Base-by-base conservation (phyloP, 2,113 vertebrate species). In the Reinhardtius hippoglossoides region DNA sequence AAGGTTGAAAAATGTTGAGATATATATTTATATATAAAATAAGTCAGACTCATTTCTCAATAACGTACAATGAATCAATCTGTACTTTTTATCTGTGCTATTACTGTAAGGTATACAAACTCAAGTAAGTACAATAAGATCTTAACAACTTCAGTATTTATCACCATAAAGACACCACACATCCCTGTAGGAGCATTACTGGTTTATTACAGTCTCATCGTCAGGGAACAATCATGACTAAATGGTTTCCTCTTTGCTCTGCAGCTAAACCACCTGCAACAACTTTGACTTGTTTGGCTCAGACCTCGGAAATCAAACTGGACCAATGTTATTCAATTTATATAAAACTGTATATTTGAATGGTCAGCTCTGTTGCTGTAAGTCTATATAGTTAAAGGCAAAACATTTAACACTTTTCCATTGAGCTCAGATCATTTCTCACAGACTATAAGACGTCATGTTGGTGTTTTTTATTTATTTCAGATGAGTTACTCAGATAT, bases 401-500 rank as follows among this genome's bases (percentile, higher is more conserved):
- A 31, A 31, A 31, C 31, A 31, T 31, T 31, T 31, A 31, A 60
- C 4, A 68, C 76, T 9, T 71, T 66, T 35, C 50, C 64, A 74
- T 78, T 62, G 69, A 54, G 55, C 23, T 9, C 67, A 52, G 71
- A 52, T 71, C 71, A 40, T 23, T 62, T 65, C 67, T 44, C 37
- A 55, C 76, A 60, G 63, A 56, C 42, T 58, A 24, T 24, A 52
- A 81, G 63, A 68, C 48, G 67, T 82, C 71, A 75, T 31, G 48
- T 67, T 40, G 63, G 42, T 9, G 61, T 68, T 66, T 20, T 9
- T 70, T 82, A 23, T 88, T 88, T 74, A 81, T 84, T 87, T 88
- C 83, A 82, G 78, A 85, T 84, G 60, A 88, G 69, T 67, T 76
- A 73, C 68, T 81, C 50, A 72, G 84, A 85, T 83, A 75, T 85